Evolutionary conservation across 1,140 invertebrate species (phyloP).

Genomic region (Maconellicoccus hirsutus): DNA sequence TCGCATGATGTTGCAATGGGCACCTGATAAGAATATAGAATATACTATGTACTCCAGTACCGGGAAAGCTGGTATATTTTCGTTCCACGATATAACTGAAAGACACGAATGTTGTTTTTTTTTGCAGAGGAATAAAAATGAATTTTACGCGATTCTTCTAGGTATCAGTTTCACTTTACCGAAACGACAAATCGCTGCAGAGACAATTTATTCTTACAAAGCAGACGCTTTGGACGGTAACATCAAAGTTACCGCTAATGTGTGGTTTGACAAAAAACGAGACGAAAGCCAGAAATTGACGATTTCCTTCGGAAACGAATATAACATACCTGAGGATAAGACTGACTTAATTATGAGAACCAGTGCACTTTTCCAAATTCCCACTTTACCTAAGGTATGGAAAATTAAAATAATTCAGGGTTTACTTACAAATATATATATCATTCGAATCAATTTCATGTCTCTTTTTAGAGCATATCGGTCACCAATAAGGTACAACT

Average conservation of each 20-base stretch:
- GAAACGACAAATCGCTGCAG: background rate
- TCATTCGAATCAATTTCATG: too few relatives aligned
- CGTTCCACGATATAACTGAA: too few relatives aligned
- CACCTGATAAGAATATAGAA: background rate
- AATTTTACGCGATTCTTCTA: background rate
- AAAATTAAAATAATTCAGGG: too few relatives aligned
- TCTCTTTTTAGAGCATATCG: background rate
- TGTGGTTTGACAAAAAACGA: slow-evolving; percentile 6
- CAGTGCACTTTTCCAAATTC: background rate
- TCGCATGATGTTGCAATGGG: background rate
- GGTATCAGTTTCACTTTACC: slow-evolving; percentile 1
- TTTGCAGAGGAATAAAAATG: background rate
- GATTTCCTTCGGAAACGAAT: background rate
- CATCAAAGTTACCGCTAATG: background rate
- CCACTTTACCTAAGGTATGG: slow-evolving; percentile 2
- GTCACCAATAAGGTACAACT: background rate
- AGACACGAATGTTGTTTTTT: too few relatives aligned
- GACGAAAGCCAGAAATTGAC: background rate
- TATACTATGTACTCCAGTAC: background rate
- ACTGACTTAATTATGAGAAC: background rate
- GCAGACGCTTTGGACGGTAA: background rate
- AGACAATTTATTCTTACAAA: background rate
- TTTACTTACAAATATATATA: too few relatives aligned
- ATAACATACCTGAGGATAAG: background rate
- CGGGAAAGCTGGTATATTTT: background rate